Base-by-base conservation (phyloP, 64 coral and sea anemone genomes). In the Dendrophyllia cribrosa region DNA sequence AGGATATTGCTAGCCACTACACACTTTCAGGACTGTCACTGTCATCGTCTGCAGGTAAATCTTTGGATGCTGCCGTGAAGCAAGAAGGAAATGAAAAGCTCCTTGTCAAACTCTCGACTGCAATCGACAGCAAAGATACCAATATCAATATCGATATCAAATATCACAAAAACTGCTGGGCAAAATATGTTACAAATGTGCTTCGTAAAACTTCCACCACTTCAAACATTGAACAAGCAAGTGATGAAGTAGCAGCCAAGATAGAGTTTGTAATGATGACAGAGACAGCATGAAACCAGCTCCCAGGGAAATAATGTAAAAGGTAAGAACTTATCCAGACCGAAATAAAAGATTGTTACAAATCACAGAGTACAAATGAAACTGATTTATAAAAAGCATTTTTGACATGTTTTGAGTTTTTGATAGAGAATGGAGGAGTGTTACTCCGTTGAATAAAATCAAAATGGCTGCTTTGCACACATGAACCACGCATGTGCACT, bases 131-230 rank as follows among this genome's bases (percentile, higher is more conserved):
- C 49, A 78, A 67, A 47, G 79, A 92, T 92, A 79, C 79, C n/a
- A n/a, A n/a, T n/a, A n/a, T n/a, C n/a, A n/a, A n/a, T n/a, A n/a
- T 92, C 69, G 72, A 93, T 81, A 93, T 87, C 9, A 87, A 94
- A 56, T 94, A 94, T 53, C 92, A 94, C 23, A 87, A 87, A 66
- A 93, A 93, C 46, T 87, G 91, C 74, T 87, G 72, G 91, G 72
- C 72, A 19, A 93, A 87, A 51, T 78, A 93, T 77, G 82, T 93
- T 3, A 77, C 81, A 66, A 87, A 82, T 56, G 82, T 93, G 22
- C 91, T 93, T 77, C 81, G 91, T 19, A 60, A 53, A 25, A 8
- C 13, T 68, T 93, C 82, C 12, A 72, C 78, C 11, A 19, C 66
- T 11, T 58, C 75, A 26, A 65, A 43, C 16, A 22, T 47, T 58